Conservation (phyloP, 2,113 vertebrate species). For the Amia ocellicauda region DNA sequence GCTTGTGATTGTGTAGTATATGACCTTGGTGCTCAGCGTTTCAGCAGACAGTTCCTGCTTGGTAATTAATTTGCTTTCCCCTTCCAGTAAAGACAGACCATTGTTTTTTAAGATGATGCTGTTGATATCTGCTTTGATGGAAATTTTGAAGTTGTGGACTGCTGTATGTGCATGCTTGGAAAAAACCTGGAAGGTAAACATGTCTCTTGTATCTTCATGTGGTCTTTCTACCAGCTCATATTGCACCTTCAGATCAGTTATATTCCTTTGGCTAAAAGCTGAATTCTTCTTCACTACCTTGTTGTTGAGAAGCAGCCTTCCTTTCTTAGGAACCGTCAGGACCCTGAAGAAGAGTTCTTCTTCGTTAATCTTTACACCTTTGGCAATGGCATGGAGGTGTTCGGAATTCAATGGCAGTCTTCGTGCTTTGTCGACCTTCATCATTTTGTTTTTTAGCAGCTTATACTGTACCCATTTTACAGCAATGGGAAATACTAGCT, state of each 20-base stretch:
- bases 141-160: conserved; percentile 69
- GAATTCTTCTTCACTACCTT: conserved; percentile 63
- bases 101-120: conserved; percentile 71
- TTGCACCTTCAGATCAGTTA: conserved; percentile 65
- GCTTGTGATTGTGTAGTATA: conserved; percentile 70
- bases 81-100: conserved; percentile 75
- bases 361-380: conserved; percentile 59
- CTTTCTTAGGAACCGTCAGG: conserved; percentile 71
- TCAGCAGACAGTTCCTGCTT: conserved; percentile 73
- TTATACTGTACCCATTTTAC: conserved; percentile 75
- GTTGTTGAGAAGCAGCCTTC: conserved; percentile 70
- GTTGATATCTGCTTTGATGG: conserved; percentile 72
- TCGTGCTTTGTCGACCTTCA: conserved; percentile 70
- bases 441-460: conserved; percentile 63
- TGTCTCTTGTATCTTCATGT: conserved; percentile 65
- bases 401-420: conserved; percentile 66
- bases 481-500: conserved; percentile 66
- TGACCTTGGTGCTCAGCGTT: conserved; percentile 64
- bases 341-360: conserved; percentile 72
- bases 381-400: conserved; percentile 62
- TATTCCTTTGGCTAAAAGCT: conserved; percentile 76
- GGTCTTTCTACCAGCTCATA: conserved; percentile 69
- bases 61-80: conserved; percentile 80
- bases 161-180: conserved; percentile 75
- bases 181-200: conserved; percentile 75